Conservation (phyloP, 2,888 invertebrate genomes). For the Cinara cedri region DNA sequence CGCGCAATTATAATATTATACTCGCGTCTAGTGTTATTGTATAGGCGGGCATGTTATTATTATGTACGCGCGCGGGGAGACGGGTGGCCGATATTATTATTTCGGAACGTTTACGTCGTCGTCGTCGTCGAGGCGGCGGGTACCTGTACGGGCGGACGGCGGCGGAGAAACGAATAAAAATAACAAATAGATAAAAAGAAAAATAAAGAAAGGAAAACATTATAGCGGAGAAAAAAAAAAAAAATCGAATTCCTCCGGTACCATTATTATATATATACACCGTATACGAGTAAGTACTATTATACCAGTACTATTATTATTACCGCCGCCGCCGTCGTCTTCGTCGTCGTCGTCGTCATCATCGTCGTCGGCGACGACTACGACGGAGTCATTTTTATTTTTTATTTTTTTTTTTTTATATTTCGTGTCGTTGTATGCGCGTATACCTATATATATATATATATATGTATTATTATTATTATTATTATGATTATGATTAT, state of each 20-base stretch:
- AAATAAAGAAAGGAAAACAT: conserved; percentile 3
- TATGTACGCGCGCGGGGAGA: too few species aligned
- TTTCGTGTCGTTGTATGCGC: too few species aligned
- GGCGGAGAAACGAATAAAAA: too few species aligned
- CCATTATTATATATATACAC: conserved; percentile 1
- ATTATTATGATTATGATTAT: too few species aligned
- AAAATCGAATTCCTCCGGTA: conserved; percentile 43
- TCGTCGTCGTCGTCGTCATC: not conserved
- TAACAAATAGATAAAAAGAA: not conserved
- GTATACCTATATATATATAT: too few species aligned
- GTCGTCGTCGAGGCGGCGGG: too few species aligned
- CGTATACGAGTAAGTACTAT: not conserved
- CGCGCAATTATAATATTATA: too few species aligned
- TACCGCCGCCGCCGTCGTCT: not conserved
- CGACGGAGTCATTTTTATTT: conserved; percentile 42
- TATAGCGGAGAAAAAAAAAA: not conserved
- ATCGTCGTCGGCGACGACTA: not conserved
- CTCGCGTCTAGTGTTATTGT: too few species aligned
- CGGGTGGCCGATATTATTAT: not conserved
- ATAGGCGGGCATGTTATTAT: too few species aligned
- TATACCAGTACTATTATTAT: conserved; percentile 25
- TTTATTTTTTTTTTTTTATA: conserved; percentile 12
- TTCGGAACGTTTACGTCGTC: conserved; percentile 34
- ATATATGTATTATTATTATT: too few species aligned
- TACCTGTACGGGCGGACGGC: too few species aligned